These are phyloP conservation scores for Epicauta chinensis DNA, from an alignment of 1,140 invertebrate species.

Conservation along the genomic window DNA sequence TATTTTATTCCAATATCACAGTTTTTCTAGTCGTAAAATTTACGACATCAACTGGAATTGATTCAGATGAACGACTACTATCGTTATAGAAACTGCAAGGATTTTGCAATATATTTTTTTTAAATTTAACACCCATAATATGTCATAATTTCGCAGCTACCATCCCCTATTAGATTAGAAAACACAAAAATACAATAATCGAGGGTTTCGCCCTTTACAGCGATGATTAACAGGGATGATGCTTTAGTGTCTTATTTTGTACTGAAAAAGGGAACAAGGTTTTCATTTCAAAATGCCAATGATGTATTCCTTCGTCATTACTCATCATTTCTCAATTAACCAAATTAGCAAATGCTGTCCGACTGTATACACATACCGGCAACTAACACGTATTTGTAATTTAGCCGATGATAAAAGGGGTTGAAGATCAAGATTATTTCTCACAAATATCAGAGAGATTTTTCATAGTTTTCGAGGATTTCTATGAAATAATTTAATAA, in stretches of 20 bases:
- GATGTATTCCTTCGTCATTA: constrained; percentile 35
- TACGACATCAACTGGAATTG: too few species aligned
- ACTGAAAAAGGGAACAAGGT: constrained; percentile 26
- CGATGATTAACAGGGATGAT: constrained; percentile 17
- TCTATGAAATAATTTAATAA: too few species aligned
- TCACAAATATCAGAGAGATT: too few species aligned
- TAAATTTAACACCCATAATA: neutral
- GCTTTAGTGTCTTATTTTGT: constrained; percentile 28
- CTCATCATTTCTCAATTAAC: constrained; percentile 30
- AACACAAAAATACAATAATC: constrained; percentile 12
- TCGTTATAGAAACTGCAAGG: too few species aligned
- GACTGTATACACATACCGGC: too few species aligned
- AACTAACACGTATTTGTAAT: constrained; percentile 23
- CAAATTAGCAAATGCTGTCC: constrained; percentile 21
- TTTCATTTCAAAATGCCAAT: constrained; percentile 34
- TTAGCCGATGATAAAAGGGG: neutral
- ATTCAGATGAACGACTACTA: too few species aligned
- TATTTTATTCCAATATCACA: too few species aligned
- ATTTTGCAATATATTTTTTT: too few species aligned
- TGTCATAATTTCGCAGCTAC: neutral
- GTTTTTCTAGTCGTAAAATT: too few species aligned
- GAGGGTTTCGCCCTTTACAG: constrained; percentile 14
- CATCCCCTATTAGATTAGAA: neutral
- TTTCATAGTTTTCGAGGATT: too few species aligned
- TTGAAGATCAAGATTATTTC: too few species aligned